These are phyloP conservation scores for Takifugu bimaculatus DNA, from an alignment of 2,113 vertebrate species.

Conservation along the genomic window DNA sequence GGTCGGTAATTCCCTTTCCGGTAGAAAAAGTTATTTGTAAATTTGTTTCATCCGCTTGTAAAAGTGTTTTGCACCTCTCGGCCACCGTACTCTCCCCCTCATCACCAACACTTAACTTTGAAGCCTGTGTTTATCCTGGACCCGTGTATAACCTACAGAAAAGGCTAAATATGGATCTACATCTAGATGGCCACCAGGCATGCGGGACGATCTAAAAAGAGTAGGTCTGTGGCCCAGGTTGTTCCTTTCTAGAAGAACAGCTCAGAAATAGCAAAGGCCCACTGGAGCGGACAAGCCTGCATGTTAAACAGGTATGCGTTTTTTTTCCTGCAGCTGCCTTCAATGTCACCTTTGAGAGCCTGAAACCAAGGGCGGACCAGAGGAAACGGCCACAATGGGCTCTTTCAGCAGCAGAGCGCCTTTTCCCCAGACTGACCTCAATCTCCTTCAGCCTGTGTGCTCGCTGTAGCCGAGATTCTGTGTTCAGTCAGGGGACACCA, in stretches of 20 bases:
- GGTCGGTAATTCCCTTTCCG: no score
- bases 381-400: slow-evolving; percentile 65
- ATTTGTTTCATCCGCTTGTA: no score
- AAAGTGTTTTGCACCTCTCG: background rate
- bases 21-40: no score
- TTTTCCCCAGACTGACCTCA: slow-evolving; percentile 56
- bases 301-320: slow-evolving; percentile 38
- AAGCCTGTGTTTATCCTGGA: slow-evolving; percentile 45
- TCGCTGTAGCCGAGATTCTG: slow-evolving; percentile 44
- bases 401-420: slow-evolving; percentile 62
- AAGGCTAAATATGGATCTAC: slow-evolving; percentile 38
- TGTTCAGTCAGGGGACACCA: slow-evolving; percentile 25
- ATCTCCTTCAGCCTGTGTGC: slow-evolving; percentile 26
- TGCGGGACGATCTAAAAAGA: no score
- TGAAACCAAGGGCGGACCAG: slow-evolving; percentile 29
- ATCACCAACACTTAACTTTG: slow-evolving; percentile 39
- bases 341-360: slow-evolving; percentile 75
- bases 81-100: slow-evolving; percentile 6
- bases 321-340: slow-evolving; percentile 58
- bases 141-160: slow-evolving; percentile 15
- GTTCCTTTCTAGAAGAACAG: no score
- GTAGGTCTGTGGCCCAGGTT: no score
- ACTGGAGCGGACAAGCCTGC: slow-evolving; percentile 40
- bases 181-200: no score
- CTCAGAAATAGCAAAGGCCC: no score